phyloP scores from a whole-genome alignment of 2,888 invertebrate species.

The Pseudoips prasinana region DNA sequence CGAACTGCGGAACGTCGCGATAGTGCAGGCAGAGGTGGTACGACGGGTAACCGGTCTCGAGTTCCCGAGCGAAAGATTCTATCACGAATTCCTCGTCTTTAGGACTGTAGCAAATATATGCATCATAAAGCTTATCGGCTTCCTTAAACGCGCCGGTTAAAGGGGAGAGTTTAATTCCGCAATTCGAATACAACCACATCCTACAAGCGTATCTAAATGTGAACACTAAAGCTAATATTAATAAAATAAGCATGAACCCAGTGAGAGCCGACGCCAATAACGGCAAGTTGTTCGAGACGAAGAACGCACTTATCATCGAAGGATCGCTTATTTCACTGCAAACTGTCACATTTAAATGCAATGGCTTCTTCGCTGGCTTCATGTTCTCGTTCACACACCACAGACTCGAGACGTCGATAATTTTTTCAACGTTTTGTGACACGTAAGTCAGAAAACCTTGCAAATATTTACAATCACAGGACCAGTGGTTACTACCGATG shows the following conservation, averaged over 20 bases:
- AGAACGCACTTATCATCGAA: conserved; percentile 90
- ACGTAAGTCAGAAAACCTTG: conserved; percentile 92
- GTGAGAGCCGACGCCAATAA: conserved; percentile 90
- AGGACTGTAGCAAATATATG: conserved; percentile 95
- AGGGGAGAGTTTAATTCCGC: conserved; percentile 91
- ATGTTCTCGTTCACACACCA: conserved; percentile 89
- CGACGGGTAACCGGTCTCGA: conserved; percentile 90
- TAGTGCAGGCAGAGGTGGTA: conserved; percentile 94
- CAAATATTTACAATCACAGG: conserved; percentile 94
- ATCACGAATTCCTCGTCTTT: conserved; percentile 95
- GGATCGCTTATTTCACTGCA: conserved; percentile 92
- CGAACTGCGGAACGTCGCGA: conserved; percentile 89
- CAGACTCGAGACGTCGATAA: conserved; percentile 87
- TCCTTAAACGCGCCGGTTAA: conserved; percentile 88
- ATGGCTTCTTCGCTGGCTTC: conserved; percentile 85
- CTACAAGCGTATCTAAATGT: conserved; percentile 93
- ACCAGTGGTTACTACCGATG: conserved; percentile 92
- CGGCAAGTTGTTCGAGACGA: conserved; percentile 91
- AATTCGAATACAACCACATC: conserved; percentile 94
- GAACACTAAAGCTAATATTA: conserved; percentile 90
- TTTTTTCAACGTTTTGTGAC: conserved; percentile 88
- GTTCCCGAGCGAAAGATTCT: conserved; percentile 91
- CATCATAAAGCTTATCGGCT: conserved; percentile 94
- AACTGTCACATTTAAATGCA: conserved; percentile 92
- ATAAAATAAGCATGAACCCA: conserved; percentile 88